A percentile compares a stretch with the other conserved stretches of the same genome.
phyloP scores from a whole-genome alignment of 2,888 invertebrate species.

The Apamea sordens region DNA sequence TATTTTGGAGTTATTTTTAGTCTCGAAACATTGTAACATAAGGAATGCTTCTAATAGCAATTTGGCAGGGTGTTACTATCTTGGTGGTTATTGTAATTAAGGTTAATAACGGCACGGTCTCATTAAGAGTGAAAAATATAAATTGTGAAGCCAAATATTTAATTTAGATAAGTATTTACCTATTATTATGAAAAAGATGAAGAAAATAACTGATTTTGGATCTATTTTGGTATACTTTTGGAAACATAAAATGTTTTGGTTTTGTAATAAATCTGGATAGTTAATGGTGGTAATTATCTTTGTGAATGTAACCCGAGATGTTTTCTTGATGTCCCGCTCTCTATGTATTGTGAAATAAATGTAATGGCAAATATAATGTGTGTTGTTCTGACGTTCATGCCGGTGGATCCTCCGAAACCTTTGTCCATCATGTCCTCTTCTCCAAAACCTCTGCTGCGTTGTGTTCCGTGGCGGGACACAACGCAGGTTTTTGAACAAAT shows the following conservation, averaged over 20 bases:
- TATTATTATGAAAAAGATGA: slow-evolving; percentile 1
- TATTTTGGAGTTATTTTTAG: slow-evolving; percentile 17
- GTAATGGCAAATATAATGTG: slow-evolving; percentile 25
- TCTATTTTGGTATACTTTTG: slow-evolving; percentile 50
- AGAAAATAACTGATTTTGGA: slow-evolving; percentile 41
- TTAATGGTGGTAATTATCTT: slow-evolving; percentile 31
- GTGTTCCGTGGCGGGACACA: not conserved
- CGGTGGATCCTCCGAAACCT: too few relatives aligned
- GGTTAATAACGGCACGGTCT: slow-evolving; percentile 1
- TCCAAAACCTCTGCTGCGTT: too few relatives aligned
- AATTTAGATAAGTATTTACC: slow-evolving; percentile 29
- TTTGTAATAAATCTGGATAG: slow-evolving; percentile 49
- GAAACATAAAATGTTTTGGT: slow-evolving; percentile 39
- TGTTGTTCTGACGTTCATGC: not conserved
- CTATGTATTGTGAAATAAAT: slow-evolving; percentile 44
- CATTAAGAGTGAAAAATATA: slow-evolving; percentile 12
- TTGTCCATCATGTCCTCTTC: too few relatives aligned
- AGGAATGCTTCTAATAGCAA: slow-evolving; percentile 3
- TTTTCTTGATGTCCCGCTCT: slow-evolving; percentile 34
- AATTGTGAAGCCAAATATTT: slow-evolving; percentile 49
- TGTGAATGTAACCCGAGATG: slow-evolving; percentile 38
- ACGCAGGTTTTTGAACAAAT: not conserved
- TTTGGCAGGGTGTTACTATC: slow-evolving; percentile 17
- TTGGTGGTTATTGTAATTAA: not conserved
- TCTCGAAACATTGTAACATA: slow-evolving; percentile 10